A percentile compares a stretch with the other conserved stretches of the same genome.
These are phyloP conservation scores for Aphelinus certus DNA, from an alignment of 1,140 invertebrate species.

Conservation along the genomic window DNA sequence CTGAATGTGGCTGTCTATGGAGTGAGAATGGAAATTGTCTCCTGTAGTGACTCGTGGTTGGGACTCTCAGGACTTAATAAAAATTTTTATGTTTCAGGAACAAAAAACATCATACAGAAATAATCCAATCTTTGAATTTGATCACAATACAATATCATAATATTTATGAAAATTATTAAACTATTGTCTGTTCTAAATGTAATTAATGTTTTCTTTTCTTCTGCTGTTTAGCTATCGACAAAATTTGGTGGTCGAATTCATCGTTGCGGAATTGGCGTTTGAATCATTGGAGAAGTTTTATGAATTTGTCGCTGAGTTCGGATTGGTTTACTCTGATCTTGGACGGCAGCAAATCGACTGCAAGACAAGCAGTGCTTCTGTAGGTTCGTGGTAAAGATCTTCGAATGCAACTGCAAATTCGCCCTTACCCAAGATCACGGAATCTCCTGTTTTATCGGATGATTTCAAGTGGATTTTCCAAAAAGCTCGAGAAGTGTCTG, in stretches of 20 bases:
- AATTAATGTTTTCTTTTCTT: constrained; percentile 55
- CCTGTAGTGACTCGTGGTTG: constrained; percentile 1
- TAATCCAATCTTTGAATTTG: constrained; percentile 39
- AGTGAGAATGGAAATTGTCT: constrained; percentile 4
- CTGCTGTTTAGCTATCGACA: constrained; percentile 90
- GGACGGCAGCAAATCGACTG: constrained; percentile 83
- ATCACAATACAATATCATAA: constrained; percentile 37
- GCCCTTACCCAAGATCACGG: constrained; percentile 5
- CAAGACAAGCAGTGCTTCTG: constrained; percentile 78
- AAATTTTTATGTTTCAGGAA: constrained; percentile 63
- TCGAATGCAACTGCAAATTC: constrained; percentile 1
- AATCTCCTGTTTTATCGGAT: constrained; percentile 26
- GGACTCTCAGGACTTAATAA: constrained; percentile 16
- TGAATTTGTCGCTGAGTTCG: constrained; percentile 86
- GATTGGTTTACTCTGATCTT: constrained; percentile 78
- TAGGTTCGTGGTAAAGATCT: constrained; percentile 64
- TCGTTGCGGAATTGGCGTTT: constrained; percentile 88
- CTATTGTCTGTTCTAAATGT: constrained; percentile 13
- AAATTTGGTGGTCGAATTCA: constrained; percentile 84
- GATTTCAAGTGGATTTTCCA: constrained; percentile 22
- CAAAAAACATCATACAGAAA: constrained; percentile 47
- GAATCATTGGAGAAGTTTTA: constrained; percentile 81
- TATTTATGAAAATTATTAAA: constrained; percentile 15
- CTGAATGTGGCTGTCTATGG: constrained; percentile 6
- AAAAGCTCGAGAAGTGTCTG: constrained; percentile 6